phyloP scores from a whole-genome alignment of 2,888 invertebrate species.

The Eupithecia tripunctaria region DNA sequence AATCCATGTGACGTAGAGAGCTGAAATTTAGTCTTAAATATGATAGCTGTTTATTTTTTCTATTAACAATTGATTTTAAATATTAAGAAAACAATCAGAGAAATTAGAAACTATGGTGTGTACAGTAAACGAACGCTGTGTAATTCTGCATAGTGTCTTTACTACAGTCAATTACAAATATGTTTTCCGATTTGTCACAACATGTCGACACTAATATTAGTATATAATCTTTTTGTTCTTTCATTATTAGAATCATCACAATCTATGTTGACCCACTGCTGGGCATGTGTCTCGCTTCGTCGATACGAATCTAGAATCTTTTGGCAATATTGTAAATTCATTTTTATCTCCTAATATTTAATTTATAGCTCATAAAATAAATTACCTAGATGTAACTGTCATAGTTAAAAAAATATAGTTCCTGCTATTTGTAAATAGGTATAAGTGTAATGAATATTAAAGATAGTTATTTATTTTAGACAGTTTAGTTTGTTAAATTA shows the following conservation, averaged over 20 bases:
- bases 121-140: too few relatives aligned
- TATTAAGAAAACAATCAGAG: not conserved
- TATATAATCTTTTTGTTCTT: not conserved
- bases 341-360: not conserved
- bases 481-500: conserved; percentile 2
- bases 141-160: too few relatives aligned
- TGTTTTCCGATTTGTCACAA: not conserved
- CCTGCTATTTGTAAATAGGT: conserved; percentile 37
- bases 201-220: not conserved
- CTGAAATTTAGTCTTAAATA: not conserved
- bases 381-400: not conserved
- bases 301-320: not conserved
- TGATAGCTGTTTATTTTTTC: not conserved
- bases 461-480: conserved; percentile 36
- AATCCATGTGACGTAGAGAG: conserved; percentile 62
- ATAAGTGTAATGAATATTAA: conserved; percentile 8
- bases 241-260: not conserved
- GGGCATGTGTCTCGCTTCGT: not conserved
- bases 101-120: too few relatives aligned
- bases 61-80: too few relatives aligned
- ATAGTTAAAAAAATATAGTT: conserved; percentile 33
- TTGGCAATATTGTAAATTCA: not conserved
- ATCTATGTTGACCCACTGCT: not conserved
- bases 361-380: not conserved
- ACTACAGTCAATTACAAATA: not conserved